Conservation (phyloP, 2,888 invertebrate species). For the Apeira syringaria region DNA sequence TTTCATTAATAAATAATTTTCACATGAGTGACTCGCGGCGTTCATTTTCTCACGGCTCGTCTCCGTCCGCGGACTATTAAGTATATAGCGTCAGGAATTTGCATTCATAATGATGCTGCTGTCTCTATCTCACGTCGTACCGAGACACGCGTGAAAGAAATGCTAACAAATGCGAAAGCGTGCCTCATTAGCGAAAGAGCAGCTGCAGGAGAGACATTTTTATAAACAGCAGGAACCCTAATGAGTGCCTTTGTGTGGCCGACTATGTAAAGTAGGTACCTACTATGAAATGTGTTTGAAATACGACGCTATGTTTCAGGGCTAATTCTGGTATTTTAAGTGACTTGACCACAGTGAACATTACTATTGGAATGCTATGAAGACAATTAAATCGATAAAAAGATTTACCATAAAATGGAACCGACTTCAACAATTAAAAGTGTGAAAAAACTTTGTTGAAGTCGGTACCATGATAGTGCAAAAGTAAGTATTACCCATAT, state of each 20-base stretch:
- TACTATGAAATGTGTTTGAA: no score
- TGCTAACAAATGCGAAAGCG: conserved; percentile 48
- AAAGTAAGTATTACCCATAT: no score
- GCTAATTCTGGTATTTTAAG: no score
- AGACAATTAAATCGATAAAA: no score
- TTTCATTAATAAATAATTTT: conserved; percentile 24
- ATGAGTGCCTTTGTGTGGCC: conserved; percentile 11
- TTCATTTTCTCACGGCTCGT: conserved; percentile 65
- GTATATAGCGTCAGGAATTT: conserved; percentile 64
- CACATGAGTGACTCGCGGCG: conserved; percentile 41
- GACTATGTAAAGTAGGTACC: neutral
- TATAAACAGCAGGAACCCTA: conserved; percentile 15
- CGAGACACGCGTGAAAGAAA: conserved; percentile 38
- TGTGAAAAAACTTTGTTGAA: no score
- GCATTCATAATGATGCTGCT: conserved; percentile 51
- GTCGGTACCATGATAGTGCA: no score
- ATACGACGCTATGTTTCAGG: no score
- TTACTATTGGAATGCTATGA: no score
- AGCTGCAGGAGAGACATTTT: conserved; percentile 15
- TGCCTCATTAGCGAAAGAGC: conserved; percentile 28
- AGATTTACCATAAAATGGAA: no score
- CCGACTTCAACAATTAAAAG: no score
- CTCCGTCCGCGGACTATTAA: conserved; percentile 59
- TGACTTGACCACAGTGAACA: no score
- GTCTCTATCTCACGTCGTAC: conserved; percentile 43